Conservation (phyloP, 35 echinoderm and acorn worm genomes). For the Lytechinus pictus region DNA sequence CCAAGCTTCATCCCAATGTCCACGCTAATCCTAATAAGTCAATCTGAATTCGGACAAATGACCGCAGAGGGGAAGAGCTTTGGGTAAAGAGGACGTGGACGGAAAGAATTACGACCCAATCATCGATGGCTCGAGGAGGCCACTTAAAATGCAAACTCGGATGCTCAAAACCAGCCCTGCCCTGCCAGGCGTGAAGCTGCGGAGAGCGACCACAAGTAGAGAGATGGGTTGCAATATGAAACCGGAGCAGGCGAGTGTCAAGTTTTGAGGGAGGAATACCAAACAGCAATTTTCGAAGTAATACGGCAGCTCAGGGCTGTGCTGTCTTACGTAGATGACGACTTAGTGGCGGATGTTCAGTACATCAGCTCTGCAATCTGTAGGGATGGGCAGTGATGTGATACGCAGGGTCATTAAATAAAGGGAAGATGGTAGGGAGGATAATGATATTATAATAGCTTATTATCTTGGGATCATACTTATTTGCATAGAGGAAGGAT, state of each 20-base stretch:
- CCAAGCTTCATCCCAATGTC: neutral
- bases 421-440: neutral
- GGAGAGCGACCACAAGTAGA: neutral
- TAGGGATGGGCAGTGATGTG: neutral
- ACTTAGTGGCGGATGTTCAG: neutral
- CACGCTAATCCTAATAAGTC: neutral
- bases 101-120: neutral
- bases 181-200: neutral
- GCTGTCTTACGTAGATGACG: constrained; percentile 8
- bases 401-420: neutral
- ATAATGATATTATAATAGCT: constrained; percentile 47
- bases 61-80: neutral
- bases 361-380: neutral
- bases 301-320: neutral
- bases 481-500: constrained; percentile 25
- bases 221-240: constrained; percentile 11
- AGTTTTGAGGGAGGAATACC: constrained; percentile 10
- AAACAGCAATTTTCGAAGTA: neutral
- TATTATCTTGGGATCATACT: constrained; percentile 25
- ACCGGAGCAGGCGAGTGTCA: neutral
- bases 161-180: neutral
- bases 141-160: constrained; percentile 7
- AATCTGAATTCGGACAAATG: neutral
- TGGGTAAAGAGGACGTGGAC: neutral
- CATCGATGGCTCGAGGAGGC: neutral